Evolutionary conservation across 1,140 invertebrate genomes (phyloP).

Genomic region (Bombus superbus): DNA sequence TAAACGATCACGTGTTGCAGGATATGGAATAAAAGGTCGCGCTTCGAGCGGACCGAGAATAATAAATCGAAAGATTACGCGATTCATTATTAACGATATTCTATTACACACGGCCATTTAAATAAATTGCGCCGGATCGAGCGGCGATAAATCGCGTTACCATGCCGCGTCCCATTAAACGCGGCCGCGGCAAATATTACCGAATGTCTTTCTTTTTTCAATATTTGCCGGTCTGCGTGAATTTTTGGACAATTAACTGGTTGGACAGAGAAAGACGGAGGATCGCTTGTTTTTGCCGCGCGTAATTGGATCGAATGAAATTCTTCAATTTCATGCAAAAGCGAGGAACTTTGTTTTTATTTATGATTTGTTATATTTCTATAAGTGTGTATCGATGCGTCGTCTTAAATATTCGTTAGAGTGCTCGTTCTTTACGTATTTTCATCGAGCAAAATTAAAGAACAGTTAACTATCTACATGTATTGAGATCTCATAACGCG

Average conservation of each 20-base stretch:
- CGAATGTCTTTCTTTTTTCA: neutral
- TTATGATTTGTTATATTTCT: no score
- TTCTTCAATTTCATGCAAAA: no score
- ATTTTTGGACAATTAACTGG: neutral
- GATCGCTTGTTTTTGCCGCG: no score
- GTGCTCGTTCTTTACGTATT: no score
- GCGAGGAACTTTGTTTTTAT: no score
- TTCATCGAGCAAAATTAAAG: no score
- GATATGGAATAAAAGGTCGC: constrained; percentile 18
- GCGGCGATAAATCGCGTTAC: constrained; percentile 25
- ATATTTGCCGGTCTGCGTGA: neutral
- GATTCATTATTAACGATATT: constrained; percentile 48
- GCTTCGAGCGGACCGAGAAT: neutral
- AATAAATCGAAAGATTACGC: constrained; percentile 42
- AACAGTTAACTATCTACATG: no score
- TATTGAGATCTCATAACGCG: no score
- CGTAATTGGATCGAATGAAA: no score
- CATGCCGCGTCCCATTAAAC: constrained; percentile 12
- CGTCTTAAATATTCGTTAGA: no score
- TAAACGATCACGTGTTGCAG: constrained; percentile 26
- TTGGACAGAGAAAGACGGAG: no score
- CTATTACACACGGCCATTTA: constrained; percentile 41
- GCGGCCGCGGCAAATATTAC: constrained; percentile 8
- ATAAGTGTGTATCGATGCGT: no score
- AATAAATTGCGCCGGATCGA: constrained; percentile 21